These are phyloP conservation scores for Abrostola triplasia DNA, from an alignment of 2,888 invertebrate species.

Conservation along the genomic window DNA sequence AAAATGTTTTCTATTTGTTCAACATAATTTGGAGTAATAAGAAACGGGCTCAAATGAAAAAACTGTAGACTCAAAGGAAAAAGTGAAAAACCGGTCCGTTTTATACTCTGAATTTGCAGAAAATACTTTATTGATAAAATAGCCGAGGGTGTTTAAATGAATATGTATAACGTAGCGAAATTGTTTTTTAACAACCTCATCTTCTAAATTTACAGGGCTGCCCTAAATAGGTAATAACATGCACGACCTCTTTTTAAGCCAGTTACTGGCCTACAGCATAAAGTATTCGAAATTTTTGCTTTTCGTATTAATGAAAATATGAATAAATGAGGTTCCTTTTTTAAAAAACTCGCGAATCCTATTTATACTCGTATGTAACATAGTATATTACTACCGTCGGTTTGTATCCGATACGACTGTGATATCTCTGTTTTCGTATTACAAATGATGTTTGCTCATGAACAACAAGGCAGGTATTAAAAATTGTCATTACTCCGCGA, in stretches of 20 bases:
- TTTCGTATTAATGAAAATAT: conserved; percentile 37
- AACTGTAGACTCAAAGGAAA: too few species aligned
- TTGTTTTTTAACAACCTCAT: conserved; percentile 36
- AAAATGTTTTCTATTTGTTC: too few species aligned
- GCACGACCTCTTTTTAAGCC: conserved; percentile 39
- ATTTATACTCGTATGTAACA: not conserved
- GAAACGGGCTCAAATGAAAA: too few species aligned
- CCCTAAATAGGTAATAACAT: conserved; percentile 47
- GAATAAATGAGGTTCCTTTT: conserved; percentile 34
- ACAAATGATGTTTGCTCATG: conserved; percentile 1
- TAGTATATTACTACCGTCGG: not conserved
- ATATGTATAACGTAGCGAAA: conserved; percentile 22
- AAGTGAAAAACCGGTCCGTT: not conserved
- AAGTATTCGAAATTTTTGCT: conserved; percentile 12
- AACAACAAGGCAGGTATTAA: not conserved
- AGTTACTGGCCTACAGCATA: conserved; percentile 6
- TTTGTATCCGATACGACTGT: not conserved
- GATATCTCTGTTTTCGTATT: conserved; percentile 9
- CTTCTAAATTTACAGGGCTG: conserved; percentile 30
- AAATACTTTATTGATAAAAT: conserved; percentile 9
- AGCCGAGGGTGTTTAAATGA: conserved; percentile 26
- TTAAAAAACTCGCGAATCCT: conserved; percentile 7
- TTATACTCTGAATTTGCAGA: not conserved
- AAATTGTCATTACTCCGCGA: conserved; percentile 9
- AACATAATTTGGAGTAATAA: too few species aligned